A percentile compares a stretch with the other conserved stretches of the same genome.
phyloP scores from a whole-genome alignment of 2,113 vertebrate species.

The Uria lomvia region DNA sequence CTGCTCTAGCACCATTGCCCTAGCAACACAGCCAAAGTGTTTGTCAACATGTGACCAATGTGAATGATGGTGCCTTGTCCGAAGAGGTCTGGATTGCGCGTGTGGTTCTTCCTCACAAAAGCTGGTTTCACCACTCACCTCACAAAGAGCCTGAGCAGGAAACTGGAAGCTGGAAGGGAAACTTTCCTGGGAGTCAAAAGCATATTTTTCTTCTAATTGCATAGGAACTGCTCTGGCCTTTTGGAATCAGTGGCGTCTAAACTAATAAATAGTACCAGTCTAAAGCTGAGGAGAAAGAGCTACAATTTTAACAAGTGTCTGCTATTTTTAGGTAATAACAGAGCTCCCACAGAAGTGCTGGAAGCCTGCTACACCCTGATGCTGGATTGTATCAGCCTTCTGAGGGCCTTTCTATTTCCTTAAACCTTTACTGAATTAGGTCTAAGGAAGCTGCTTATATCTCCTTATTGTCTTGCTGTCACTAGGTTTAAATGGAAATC shows the following conservation, averaged over 20 bases:
- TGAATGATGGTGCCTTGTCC: constrained; percentile 19
- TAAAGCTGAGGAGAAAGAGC: background rate
- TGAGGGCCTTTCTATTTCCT: background rate
- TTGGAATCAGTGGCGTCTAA: background rate
- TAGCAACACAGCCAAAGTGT: constrained; percentile 35
- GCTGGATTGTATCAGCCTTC: background rate
- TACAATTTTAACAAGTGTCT: background rate
- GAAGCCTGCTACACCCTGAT: background rate
- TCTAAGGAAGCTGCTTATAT: background rate
- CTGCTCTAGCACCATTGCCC: background rate
- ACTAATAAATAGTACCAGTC: background rate
- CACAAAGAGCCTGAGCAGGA: background rate
- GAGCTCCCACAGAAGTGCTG: background rate
- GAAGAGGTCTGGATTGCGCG: constrained; percentile 1
- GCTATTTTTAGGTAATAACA: background rate
- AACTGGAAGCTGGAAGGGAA: background rate
- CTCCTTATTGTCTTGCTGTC: constrained; percentile 1
- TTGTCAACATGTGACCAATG: background rate
- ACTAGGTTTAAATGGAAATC: constrained; percentile 1
- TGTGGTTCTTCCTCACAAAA: constrained; percentile 45
- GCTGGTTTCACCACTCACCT: background rate
- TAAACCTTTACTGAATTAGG: background rate
- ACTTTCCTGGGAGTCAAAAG: background rate
- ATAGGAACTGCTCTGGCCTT: background rate
- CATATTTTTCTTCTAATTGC: constrained; percentile 13